Conservation (phyloP, 2,888 invertebrate species). For the Cremastinae sp. region DNA sequence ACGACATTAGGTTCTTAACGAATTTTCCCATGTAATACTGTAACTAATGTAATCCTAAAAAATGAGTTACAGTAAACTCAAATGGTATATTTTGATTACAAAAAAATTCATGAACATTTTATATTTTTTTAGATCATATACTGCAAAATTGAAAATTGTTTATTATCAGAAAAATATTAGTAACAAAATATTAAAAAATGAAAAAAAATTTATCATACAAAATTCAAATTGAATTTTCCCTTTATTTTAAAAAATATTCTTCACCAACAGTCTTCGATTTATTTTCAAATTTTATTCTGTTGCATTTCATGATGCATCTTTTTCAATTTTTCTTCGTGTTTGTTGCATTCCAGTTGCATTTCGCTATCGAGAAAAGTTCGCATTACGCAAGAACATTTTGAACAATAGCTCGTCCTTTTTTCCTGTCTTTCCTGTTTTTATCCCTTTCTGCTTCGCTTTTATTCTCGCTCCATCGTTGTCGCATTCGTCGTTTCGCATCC, state of each 20-base stretch:
- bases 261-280: neutral
- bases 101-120: neutral
- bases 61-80: no score
- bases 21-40: no score
- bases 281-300: constrained; percentile 45
- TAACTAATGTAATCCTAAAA: no score
- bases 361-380: constrained; percentile 45
- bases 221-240: neutral
- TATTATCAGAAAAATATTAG: no score
- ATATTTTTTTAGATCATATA: neutral
- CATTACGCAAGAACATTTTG: constrained; percentile 48
- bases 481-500: no score
- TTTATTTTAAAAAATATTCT: neutral
- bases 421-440: constrained; percentile 25
- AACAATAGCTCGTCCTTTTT: constrained; percentile 44
- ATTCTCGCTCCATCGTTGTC: neutral
- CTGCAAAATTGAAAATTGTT: no score
- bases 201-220: no score
- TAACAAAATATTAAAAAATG: no score
- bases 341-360: constrained; percentile 10
- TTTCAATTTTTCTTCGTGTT: constrained; percentile 15
- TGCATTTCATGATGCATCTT: neutral
- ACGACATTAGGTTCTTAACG: no score
- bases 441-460: constrained; percentile 1
- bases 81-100: no score